phyloP scores from a whole-genome alignment of 1,140 invertebrate genomes.

The Bombyx mori region DNA sequence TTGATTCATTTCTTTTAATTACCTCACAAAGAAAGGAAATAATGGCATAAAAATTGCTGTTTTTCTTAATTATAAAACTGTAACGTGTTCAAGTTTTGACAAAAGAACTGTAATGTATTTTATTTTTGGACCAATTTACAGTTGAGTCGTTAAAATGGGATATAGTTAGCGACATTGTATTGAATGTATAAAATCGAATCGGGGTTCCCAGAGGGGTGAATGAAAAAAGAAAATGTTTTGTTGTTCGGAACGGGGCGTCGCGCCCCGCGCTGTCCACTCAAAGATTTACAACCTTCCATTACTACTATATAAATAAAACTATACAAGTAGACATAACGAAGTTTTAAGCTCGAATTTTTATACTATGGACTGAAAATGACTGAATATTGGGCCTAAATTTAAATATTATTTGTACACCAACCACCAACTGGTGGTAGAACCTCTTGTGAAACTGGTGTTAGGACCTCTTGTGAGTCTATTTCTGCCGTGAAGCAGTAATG shows the following conservation, averaged over 20 bases:
- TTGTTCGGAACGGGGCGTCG: slow-evolving; percentile 30
- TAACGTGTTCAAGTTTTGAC: neutral
- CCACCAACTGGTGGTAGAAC: too few relatives aligned
- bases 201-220: slow-evolving; percentile 40
- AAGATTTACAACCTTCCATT: slow-evolving; percentile 57
- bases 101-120: neutral
- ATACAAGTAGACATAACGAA: slow-evolving; percentile 11
- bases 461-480: too few relatives aligned
- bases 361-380: neutral
- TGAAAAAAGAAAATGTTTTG: slow-evolving; percentile 50
- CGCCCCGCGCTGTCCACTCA: slow-evolving; percentile 37
- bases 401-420: too few relatives aligned
- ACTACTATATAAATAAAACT: slow-evolving; percentile 11
- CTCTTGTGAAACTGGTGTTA: too few relatives aligned
- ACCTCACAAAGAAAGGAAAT: too few relatives aligned
- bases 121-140: slow-evolving; percentile 2
- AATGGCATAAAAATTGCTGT: too few relatives aligned
- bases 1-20: too few relatives aligned
- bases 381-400: too few relatives aligned
- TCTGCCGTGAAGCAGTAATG: too few relatives aligned
- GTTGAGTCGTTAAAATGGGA: slow-evolving; percentile 24
- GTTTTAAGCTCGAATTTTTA: neutral
- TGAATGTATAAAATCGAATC: slow-evolving; percentile 55
- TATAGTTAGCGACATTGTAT: slow-evolving; percentile 38
- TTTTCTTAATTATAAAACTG: neutral